Percentiles rank a stretch among this genome's conserved stretches.
Conservation (phyloP, 2,888 invertebrate genomes). For the Alloscopus bannaensis region DNA sequence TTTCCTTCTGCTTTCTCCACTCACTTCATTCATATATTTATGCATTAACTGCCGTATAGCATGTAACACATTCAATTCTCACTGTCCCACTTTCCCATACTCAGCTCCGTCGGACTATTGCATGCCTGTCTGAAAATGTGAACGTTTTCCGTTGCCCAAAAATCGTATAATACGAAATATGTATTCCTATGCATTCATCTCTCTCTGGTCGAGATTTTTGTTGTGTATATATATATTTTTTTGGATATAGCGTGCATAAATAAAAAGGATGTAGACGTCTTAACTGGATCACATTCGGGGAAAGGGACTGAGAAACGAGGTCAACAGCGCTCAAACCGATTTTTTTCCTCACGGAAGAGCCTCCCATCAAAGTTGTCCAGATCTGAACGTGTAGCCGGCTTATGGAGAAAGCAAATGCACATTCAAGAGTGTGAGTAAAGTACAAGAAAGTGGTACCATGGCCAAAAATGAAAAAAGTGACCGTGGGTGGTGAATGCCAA, state of each 20-base stretch:
- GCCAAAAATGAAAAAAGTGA: constrained; percentile 47
- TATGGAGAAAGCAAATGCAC: background rate
- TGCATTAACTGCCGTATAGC: too few relatives aligned
- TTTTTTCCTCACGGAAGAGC: background rate
- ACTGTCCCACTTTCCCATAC: constrained; percentile 36
- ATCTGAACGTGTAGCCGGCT: background rate
- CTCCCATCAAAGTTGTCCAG: background rate
- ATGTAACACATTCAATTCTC: too few relatives aligned
- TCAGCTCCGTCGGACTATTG: constrained; percentile 6
- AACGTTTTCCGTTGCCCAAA: too few relatives aligned
- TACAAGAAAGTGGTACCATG: constrained; percentile 53
- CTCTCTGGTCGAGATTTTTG: too few relatives aligned
- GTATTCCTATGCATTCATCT: too few relatives aligned
- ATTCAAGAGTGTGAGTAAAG: background rate
- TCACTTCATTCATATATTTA: too few relatives aligned
- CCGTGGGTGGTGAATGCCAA: constrained; percentile 39
- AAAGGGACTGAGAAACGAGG: constrained; percentile 16
- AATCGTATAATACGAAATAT: too few relatives aligned
- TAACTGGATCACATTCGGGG: constrained; percentile 39
- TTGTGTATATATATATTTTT: too few relatives aligned
- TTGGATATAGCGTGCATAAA: background rate
- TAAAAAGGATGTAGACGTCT: constrained; percentile 49
- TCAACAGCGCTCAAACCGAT: constrained; percentile 12
- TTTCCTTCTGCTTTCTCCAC: too few relatives aligned
- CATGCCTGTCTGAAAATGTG: constrained; percentile 20